A percentile compares a stretch with the other conserved stretches of the same genome.
phyloP scores from a whole-genome alignment of 2,797 vertebrate species.

The Perodicticus potto region DNA sequence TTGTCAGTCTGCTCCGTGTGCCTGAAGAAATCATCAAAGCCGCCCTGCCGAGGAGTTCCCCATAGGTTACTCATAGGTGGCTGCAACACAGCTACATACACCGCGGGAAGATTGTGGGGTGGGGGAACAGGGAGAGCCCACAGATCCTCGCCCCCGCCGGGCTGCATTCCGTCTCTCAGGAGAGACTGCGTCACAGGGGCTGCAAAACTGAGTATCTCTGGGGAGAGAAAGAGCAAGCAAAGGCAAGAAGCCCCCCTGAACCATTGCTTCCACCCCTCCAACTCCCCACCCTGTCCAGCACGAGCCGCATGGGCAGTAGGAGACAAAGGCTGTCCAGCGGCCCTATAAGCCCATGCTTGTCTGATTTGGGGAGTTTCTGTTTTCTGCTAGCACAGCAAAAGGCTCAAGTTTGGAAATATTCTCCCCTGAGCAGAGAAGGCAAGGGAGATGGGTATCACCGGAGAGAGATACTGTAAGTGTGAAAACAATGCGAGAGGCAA shows the following conservation, averaged over 20 bases:
- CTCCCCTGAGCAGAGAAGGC: background rate
- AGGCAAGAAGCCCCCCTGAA: background rate
- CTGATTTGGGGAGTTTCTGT: background rate
- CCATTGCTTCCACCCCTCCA: background rate
- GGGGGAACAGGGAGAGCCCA: too few relatives aligned
- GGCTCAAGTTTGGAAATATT: background rate
- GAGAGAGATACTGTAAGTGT: background rate
- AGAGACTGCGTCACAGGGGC: background rate
- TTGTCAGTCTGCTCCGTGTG: conserved; percentile 88
- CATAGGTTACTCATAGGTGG: conserved; percentile 64
- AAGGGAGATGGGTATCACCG: background rate
- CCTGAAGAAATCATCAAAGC: conserved; percentile 90
- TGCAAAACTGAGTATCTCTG: background rate
- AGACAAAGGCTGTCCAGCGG: background rate
- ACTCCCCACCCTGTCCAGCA: too few relatives aligned
- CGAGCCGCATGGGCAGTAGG: background rate
- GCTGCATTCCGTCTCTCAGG: background rate
- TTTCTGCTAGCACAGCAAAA: background rate
- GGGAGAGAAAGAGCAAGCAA: background rate
- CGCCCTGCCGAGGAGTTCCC: conserved; percentile 76
- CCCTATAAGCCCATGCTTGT: background rate
- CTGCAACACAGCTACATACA: conserved; percentile 61
- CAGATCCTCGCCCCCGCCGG: background rate
- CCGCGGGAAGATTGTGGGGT: background rate
- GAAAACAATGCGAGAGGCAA: background rate